Evolutionary conservation across 1,140 invertebrate species (phyloP).

Genomic region (Radopholus similis): DNA sequence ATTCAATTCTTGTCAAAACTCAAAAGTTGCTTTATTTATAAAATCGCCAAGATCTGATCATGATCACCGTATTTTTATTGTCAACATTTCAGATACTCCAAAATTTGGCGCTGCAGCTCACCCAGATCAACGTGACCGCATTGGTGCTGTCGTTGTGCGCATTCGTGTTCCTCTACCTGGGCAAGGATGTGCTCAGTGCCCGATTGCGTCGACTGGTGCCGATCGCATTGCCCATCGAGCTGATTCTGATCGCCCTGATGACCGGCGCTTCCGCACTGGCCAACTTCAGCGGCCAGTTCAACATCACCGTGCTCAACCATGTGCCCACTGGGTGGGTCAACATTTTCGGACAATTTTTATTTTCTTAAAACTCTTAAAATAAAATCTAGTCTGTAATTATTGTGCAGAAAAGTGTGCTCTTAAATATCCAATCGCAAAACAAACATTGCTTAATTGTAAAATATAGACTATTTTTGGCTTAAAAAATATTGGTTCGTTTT

Average conservation of each 20-base stretch:
- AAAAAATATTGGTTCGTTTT: too few relatives aligned
- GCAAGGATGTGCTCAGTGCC: slow-evolving; percentile 45
- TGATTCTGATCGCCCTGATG: slow-evolving; percentile 43
- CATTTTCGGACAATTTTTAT: too few relatives aligned
- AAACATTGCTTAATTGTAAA: not conserved
- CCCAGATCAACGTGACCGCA: slow-evolving; percentile 38
- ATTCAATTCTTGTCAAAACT: too few relatives aligned
- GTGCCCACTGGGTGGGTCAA: slow-evolving; percentile 34
- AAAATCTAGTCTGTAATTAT: too few relatives aligned
- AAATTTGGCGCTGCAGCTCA: slow-evolving; percentile 28
- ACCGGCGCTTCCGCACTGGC: slow-evolving; percentile 39
- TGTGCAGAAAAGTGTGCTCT: too few relatives aligned
- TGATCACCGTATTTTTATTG: too few relatives aligned
- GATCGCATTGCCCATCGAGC: slow-evolving; percentile 51
- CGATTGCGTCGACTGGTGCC: slow-evolving; percentile 22
- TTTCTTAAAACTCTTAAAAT: slow-evolving; percentile 15
- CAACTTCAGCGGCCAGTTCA: slow-evolving; percentile 20
- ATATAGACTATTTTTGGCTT: too few relatives aligned
- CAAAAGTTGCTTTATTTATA: too few relatives aligned
- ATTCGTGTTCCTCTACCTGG: slow-evolving; percentile 42
- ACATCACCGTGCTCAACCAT: slow-evolving; percentile 39
- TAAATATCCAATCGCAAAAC: too few relatives aligned
- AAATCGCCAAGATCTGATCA: too few relatives aligned
- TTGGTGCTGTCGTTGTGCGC: slow-evolving; percentile 27
- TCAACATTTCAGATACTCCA: slow-evolving; percentile 39